Evolutionary conservation across 2,113 vertebrate species (phyloP), one percentile per base, ranked within the genome.

Genomic region (Ptilorrhoa leucosticta): DNA sequence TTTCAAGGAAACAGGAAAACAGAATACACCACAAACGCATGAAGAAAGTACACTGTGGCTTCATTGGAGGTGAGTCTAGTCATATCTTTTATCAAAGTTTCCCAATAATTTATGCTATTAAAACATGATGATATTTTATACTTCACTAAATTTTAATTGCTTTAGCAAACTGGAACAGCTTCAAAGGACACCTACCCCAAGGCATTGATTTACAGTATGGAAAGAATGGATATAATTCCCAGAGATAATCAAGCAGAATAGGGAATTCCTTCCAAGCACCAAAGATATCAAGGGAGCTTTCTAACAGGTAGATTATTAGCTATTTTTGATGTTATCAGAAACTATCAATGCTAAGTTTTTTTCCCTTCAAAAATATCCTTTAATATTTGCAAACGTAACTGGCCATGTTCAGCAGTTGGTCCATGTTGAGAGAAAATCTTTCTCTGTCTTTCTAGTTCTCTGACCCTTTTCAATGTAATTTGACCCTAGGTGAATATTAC

Each of bases 141-240:
- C 15, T 54, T 94, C 58, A 35, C 68, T 61, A 73, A 92, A 83
- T 73, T 83, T 94, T 92, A 90, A 94, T 95, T 96, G 83, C 68
- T 89, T 94, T 78, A 83, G 50, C 68, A 81, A 96, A 87, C 23
- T 91, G n/a, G 68, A 95, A 69, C 45, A 80, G 15, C 48, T 94
- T 91, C 68, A 80, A 90, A 96, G 50, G 89, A 90, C 89, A 90
- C 83, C 68, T 95, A 89, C 80, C 94, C 87, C 91, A 95, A 92
- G 89, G 89, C 91, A 89, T 5, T 57, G 71, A 86, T 87, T 90
- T 87, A 37, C 10, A 11, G 28, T 83, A 69, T 37, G 3, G 37
- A 65, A 90, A 76, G 37, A 88, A 83, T 3, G 3, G 10, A 69
- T 83, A 11, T 56, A 76, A 90, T 6, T 94, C 94, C 87, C 89